Percentiles rank a stretch among this genome's conserved stretches.
Evolutionary conservation across 23 tunicate species (phyloP).

Genomic region (Oikopleura dioica): DNA sequence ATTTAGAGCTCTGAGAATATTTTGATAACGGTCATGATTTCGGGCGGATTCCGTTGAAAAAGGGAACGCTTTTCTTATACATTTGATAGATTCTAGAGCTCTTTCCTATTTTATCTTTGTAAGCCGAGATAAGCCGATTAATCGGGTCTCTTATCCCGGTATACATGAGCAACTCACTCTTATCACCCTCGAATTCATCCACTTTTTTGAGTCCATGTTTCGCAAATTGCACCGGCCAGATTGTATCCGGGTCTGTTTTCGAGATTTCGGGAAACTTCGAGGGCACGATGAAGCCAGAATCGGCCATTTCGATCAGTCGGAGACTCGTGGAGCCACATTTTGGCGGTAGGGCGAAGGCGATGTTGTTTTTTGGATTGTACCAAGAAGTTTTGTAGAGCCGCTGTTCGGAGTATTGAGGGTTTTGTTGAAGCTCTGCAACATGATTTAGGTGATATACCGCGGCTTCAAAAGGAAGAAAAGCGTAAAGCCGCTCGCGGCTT

Average conservation of each 20-base stretch:
- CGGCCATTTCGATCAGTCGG: background rate
- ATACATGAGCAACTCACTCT: background rate
- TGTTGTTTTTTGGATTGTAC: background rate
- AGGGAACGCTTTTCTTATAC: too few species aligned
- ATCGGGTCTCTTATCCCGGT: background rate
- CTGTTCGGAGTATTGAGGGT: too few species aligned
- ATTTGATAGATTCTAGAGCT: too few species aligned
- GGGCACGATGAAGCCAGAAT: background rate
- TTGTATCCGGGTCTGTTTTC: background rate
- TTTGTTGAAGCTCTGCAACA: too few species aligned
- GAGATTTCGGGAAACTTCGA: background rate
- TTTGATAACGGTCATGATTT: too few species aligned
- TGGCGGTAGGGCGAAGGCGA: background rate
- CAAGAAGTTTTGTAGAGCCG: too few species aligned
- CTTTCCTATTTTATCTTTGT: background rate
- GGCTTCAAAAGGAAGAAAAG: too few species aligned
- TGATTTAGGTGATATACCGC: too few species aligned
- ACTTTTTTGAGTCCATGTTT: background rate
- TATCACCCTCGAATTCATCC: background rate
- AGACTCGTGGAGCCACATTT: background rate
- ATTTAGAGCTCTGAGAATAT: too few species aligned
- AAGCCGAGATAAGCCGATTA: background rate
- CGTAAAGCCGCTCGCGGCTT: too few species aligned
- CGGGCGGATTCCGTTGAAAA: too few species aligned
- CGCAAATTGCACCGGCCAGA: background rate